Conservation (phyloP, 2,888 invertebrate genomes). For the Cloeon dipterum region DNA sequence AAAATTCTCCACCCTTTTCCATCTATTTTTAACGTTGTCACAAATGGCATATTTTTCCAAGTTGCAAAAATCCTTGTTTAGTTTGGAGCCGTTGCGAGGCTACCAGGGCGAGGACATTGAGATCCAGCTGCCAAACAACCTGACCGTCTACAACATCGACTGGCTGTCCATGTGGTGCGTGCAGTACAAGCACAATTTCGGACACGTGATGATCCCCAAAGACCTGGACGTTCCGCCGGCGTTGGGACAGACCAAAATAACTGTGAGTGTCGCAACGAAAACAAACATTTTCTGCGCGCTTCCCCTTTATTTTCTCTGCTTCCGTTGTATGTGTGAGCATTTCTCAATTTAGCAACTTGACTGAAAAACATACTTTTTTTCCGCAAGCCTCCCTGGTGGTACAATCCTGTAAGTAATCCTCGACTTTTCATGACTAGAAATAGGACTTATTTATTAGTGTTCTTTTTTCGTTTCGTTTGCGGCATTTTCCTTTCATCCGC, state of each 20-base stretch:
- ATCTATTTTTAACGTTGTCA: too few species aligned
- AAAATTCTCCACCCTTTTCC: too few species aligned
- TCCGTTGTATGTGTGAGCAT: too few species aligned
- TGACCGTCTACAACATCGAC: constrained; percentile 77
- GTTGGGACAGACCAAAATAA: constrained; percentile 71
- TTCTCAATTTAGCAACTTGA: too few species aligned
- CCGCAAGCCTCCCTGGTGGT: constrained; percentile 76
- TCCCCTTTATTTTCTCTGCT: too few species aligned
- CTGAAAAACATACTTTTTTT: too few species aligned
- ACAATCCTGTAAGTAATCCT: constrained; percentile 60
- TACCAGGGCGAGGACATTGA: constrained; percentile 85
- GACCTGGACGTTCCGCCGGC: constrained; percentile 79
- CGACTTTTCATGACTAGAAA: background rate
- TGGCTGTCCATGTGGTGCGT: constrained; percentile 86
- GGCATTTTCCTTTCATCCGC: background rate
- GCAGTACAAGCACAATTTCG: constrained; percentile 73
- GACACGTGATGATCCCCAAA: constrained; percentile 67
- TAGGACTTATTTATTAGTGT: background rate
- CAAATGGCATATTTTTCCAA: too few species aligned
- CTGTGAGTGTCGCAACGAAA: constrained; percentile 31
- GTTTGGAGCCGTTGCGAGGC: constrained; percentile 52
- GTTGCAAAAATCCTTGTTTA: too few species aligned
- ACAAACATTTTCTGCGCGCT: too few species aligned
- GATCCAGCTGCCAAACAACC: constrained; percentile 58
- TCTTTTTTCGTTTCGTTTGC: background rate